Percentiles rank a stretch among this genome's conserved stretches.
These are phyloP conservation scores for Sphaerophoria rueppellii DNA, from an alignment of 2,888 invertebrate genomes.

Conservation along the genomic window DNA sequence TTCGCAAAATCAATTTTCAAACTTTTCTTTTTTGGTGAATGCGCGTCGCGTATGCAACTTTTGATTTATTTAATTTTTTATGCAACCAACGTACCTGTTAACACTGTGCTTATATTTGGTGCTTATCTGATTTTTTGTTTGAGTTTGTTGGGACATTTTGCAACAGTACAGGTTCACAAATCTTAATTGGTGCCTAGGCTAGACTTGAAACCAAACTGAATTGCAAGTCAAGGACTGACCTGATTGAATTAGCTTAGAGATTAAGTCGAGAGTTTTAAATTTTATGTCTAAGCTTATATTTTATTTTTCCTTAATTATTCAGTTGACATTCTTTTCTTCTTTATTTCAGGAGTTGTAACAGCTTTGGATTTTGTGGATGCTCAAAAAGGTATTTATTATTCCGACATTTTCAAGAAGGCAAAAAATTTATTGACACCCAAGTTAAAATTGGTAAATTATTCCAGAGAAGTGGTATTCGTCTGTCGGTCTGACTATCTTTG, in stretches of 20 bases:
- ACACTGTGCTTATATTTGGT: neutral
- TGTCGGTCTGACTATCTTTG: too few relatives aligned
- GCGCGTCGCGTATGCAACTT: conserved; percentile 1
- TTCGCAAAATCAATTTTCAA: conserved; percentile 13
- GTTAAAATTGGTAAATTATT: too few relatives aligned
- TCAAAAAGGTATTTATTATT: conserved; percentile 4
- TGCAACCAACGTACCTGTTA: conserved; percentile 12
- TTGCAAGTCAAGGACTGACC: conserved; percentile 22
- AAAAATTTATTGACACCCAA: too few relatives aligned
- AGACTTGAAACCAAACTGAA: neutral
- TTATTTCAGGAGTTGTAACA: conserved; percentile 20
- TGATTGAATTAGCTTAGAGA: neutral
- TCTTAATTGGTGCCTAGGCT: neutral
- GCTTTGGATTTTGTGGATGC: neutral
- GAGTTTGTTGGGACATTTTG: conserved; percentile 15
- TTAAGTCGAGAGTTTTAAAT: neutral
- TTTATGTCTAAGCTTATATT: neutral
- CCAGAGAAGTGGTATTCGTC: too few relatives aligned
- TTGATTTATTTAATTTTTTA: neutral
- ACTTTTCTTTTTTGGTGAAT: conserved; percentile 25
- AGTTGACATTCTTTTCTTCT: neutral
- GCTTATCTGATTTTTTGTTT: conserved; percentile 4
- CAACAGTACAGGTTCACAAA: conserved; percentile 4
- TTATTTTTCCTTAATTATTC: neutral
- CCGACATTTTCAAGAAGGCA: neutral